Base-by-base conservation (phyloP, 2,797 vertebrate genomes). In the Diplodus sargus region DNA sequence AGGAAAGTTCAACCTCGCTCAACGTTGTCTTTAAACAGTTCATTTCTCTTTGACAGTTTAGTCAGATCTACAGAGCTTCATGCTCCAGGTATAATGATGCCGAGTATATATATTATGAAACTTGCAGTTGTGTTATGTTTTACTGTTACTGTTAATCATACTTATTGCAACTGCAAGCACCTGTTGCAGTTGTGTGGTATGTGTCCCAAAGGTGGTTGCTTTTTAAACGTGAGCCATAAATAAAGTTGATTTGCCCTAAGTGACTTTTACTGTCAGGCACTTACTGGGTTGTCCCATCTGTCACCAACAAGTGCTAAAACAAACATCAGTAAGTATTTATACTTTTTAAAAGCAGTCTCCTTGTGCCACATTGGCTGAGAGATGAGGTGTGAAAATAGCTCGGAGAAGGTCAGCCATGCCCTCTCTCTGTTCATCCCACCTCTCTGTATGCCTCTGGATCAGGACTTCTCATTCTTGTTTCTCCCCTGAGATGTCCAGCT, bases 241-340 rank as follows among this genome's bases (percentile, higher is more conserved):
- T 75, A 71, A 74, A 34, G 15, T 70, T 42, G 34, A 65, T 57
- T 69, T 71, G 69, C 76, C 51, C 70, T 20, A 10, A 30, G 42
- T 68, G 78, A 73, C 62, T 74, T 83, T 83, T 56, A 59, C 70
- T 77, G 54, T 54, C 58, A 42, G 63, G 57, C 67, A 70, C 42
- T 68, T 13, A n/a, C 20, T 30, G 39, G 20, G n/a, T 48, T 54
- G 34, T 73, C 58, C 77, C 64, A 73, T 70, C 76, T 82, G 80
- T 80, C 79, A 82, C 23, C 67, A 16, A 18, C 2, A 1, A 68
- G 64, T 23, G 49, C 78, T 79, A 78, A 82, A 83, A 78, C 66
- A 84, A 86, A 87, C 62, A 63, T 45, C 47, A 61, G 25, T 76
- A 49, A 70, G 58, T 75, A 76, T 88, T 83, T 78, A 59, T 79